These are phyloP conservation scores for Corythaixoides concolor DNA, from an alignment of 2,113 vertebrate genomes.

Conservation along the genomic window DNA sequence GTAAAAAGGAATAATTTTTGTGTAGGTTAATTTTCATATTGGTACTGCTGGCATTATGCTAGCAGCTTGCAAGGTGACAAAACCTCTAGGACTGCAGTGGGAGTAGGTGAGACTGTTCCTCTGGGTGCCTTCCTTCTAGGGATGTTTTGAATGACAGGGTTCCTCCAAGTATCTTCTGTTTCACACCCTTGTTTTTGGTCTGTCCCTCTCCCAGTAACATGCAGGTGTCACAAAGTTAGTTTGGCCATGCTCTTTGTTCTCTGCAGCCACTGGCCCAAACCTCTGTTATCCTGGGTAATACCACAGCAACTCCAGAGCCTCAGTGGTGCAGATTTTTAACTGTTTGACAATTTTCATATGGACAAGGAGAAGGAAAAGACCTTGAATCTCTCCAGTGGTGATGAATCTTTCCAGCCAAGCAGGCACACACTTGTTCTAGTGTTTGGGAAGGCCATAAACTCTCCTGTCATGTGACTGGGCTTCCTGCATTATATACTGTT, in stretches of 20 bases:
- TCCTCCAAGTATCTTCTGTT: neutral
- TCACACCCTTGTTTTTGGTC: neutral
- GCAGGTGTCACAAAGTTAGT: neutral
- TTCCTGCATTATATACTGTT: neutral
- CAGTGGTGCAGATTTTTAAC: neutral
- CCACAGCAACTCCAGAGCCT: neutral
- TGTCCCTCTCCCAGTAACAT: neutral
- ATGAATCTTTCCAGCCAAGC: neutral
- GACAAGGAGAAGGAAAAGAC: neutral
- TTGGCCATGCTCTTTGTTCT: neutral
- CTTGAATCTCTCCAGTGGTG: neutral
- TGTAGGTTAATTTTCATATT: neutral
- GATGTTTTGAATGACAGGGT: neutral
- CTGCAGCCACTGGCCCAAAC: neutral
- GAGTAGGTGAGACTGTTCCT: neutral
- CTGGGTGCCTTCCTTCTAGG: neutral
- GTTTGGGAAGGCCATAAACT: neutral
- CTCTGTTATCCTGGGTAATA: neutral
- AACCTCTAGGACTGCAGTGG: neutral
- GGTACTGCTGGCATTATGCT: neutral
- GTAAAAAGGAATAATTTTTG: neutral
- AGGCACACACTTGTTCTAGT: neutral
- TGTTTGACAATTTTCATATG: neutral
- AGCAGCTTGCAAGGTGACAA: neutral
- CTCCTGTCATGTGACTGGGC: neutral